Evolutionary conservation across 2,797 vertebrate species (phyloP).

Genomic region (Trichosurus vulpecula): DNA sequence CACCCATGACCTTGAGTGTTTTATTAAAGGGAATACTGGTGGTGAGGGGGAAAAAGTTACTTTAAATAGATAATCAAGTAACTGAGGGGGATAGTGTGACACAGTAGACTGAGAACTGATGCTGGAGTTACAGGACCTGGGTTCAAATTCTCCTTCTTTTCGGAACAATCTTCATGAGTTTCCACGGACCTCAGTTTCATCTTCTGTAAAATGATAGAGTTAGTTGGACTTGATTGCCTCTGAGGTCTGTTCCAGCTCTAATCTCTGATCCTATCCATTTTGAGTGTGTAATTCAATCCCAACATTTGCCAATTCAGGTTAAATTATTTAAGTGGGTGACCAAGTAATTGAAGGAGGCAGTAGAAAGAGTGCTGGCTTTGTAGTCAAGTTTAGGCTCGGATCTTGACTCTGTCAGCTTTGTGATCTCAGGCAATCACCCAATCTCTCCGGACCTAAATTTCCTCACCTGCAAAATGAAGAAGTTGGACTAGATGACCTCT

Average conservation of each 20-base stretch:
- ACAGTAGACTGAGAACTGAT: not conserved
- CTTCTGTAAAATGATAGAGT: not conserved
- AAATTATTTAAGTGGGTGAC: not conserved
- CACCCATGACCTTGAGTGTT: not conserved
- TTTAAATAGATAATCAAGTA: slow-evolving; percentile 19
- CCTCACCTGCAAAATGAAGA: not conserved
- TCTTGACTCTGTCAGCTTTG: not conserved
- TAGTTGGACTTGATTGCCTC: not conserved
- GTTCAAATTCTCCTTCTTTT: not conserved
- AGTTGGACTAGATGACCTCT: not conserved
- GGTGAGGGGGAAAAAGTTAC: not conserved
- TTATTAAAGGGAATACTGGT: not conserved
- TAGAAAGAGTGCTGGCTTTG: not conserved
- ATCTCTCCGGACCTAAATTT: not conserved
- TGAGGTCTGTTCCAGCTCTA: not conserved
- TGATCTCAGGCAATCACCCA: not conserved
- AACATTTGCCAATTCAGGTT: not conserved
- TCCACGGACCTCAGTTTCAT: not conserved
- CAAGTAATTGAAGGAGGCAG: not conserved
- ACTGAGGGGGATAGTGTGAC: not conserved
- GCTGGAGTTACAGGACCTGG: not conserved
- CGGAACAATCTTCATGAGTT: not conserved
- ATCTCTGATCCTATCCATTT: not conserved
- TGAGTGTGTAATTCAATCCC: not conserved
- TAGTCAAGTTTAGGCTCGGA: not conserved